These are phyloP conservation scores for Melinaea menophilus DNA, from an alignment of 2,888 invertebrate genomes.

Conservation along the genomic window DNA sequence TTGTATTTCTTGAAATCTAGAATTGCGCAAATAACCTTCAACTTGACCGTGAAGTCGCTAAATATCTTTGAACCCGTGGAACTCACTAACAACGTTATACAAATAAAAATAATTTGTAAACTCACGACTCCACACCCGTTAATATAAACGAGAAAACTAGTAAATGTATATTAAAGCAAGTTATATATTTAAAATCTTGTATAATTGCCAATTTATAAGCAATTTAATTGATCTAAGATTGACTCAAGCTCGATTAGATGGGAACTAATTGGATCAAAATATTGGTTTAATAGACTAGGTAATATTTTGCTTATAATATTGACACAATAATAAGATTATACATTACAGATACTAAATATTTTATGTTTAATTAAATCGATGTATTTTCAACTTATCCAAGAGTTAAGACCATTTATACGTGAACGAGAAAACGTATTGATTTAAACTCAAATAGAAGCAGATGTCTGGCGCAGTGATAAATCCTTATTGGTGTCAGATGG, in stretches of 20 bases:
- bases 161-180: no score
- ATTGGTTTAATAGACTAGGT: no score
- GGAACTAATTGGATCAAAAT: no score
- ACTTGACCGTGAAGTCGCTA: background rate
- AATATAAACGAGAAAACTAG: no score
- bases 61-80: background rate
- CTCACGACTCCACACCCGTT: no score
- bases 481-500: conserved; percentile 6
- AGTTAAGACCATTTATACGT: background rate
- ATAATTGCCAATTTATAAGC: conserved; percentile 1
- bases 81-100: background rate
- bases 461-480: conserved; percentile 3
- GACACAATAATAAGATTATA: no score
- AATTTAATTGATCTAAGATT: background rate
- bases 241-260: background rate
- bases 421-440: background rate
- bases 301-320: no score
- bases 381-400: background rate
- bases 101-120: no score
- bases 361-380: background rate
- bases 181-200: background rate
- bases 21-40: conserved; percentile 3
- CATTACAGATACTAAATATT: background rate
- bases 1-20: background rate
- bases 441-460: conserved; percentile 9